These are phyloP conservation scores for Papio anubis DNA, from an alignment of 2,113 vertebrate genomes.

Conservation along the genomic window DNA sequence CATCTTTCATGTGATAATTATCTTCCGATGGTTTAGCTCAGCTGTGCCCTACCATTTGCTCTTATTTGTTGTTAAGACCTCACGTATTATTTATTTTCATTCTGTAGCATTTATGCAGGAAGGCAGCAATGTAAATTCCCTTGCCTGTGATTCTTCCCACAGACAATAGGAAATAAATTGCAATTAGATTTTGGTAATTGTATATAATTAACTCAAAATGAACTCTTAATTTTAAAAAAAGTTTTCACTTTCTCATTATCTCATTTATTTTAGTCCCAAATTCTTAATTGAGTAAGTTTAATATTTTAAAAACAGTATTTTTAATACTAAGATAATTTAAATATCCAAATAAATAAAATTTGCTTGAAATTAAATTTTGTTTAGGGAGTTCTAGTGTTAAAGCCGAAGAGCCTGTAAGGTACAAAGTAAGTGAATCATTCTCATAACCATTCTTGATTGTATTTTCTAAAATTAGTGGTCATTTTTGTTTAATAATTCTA, in stretches of 20 bases:
- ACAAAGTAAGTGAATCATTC: conserved; percentile 65
- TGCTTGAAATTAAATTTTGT: conserved; percentile 78
- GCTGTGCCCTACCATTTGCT: conserved; percentile 78
- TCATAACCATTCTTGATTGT: conserved; percentile 21
- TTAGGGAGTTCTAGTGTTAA: conserved; percentile 67
- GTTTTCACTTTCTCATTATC: conserved; percentile 84
- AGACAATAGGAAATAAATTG: conserved; percentile 87
- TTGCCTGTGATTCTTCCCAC: conserved; percentile 81
- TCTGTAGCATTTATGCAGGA: conserved; percentile 78
- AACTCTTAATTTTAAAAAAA: conserved; percentile 87
- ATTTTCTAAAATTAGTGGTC: conserved; percentile 43
- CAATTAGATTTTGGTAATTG: conserved; percentile 87
- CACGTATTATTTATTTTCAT: conserved; percentile 80
- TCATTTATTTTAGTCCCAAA: conserved; percentile 84
- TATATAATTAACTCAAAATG: conserved; percentile 88
- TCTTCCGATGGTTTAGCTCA: conserved; percentile 80
- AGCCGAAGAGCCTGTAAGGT: conserved; percentile 60
- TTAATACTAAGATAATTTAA: conserved; percentile 76
- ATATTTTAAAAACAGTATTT: conserved; percentile 79
- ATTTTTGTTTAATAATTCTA: conserved; percentile 34
- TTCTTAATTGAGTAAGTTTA: conserved; percentile 79
- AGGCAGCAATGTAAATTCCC: conserved; percentile 79
- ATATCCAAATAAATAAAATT: conserved; percentile 73
- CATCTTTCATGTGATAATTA: conserved; percentile 82
- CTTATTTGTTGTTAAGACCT: conserved; percentile 82